Percentiles rank a stretch among this genome's conserved stretches.
Evolutionary conservation across 2,797 vertebrate genomes (phyloP).

Genomic region (Craterocephalus amniculus): DNA sequence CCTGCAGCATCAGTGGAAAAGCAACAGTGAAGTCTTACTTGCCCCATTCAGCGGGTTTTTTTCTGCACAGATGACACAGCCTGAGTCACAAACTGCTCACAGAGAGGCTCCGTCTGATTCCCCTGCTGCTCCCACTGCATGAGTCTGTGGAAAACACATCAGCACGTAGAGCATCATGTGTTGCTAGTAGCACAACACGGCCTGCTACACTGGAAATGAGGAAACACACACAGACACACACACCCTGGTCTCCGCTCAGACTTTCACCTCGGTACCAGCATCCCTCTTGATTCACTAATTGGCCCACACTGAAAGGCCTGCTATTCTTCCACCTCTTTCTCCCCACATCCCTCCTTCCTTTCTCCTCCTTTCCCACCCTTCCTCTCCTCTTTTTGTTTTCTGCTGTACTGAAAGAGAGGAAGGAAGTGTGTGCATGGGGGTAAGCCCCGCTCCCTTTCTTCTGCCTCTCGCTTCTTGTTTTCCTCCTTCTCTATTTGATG

Average conservation of each 20-base stretch:
- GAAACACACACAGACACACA: constrained; percentile 23
- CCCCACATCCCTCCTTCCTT: constrained; percentile 45
- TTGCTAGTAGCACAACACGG: neutral
- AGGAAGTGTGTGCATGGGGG: constrained; percentile 65
- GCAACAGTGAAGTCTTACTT: constrained; percentile 21
- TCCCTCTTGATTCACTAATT: constrained; percentile 71
- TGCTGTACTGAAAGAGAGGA: constrained; percentile 44
- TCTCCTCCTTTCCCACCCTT: constrained; percentile 36
- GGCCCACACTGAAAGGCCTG: constrained; percentile 71
- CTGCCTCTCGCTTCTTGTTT: constrained; percentile 49
- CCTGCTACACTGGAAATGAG: constrained; percentile 2
- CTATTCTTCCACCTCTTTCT: constrained; percentile 61
- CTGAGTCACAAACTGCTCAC: constrained; percentile 38
- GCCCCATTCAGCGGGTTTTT: constrained; percentile 10
- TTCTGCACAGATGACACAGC: constrained; percentile 19
- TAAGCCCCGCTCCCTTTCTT: constrained; percentile 56
- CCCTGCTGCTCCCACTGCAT: constrained; percentile 1
- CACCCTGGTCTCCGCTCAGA: constrained; percentile 34
- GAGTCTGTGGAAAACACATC: neutral
- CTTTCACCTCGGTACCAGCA: constrained; percentile 67
- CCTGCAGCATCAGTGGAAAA: constrained; percentile 27
- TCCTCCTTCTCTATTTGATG: constrained; percentile 40
- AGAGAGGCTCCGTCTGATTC: constrained; percentile 20
- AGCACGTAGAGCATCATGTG: neutral
- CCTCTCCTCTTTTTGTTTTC: constrained; percentile 52